Base-by-base conservation (phyloP, 2,113 vertebrate species). In the Hyla sarda region DNA sequence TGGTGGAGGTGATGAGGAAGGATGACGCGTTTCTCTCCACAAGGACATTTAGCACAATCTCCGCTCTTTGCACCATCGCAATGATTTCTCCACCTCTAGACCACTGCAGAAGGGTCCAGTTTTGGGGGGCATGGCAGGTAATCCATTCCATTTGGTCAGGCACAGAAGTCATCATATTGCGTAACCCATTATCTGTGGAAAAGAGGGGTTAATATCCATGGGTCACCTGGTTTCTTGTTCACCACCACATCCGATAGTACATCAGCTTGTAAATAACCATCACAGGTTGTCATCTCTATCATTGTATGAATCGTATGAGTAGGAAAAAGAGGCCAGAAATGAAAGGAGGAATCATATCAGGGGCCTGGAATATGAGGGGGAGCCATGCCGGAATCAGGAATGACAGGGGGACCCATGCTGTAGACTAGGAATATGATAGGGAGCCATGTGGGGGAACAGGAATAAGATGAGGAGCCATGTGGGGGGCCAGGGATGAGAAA, bases 41-140 rank as follows among this genome's bases (percentile, higher is more conserved):
- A 8, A 37, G 1, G 13, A 78, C n/a, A 8, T 28, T 23, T 0
- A 48, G 19, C 6, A 1, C 1, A 7, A 13, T 13, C 58, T 7
- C 23, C 45, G 73, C 74, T 62, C 47, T 69, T 3, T 25, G 23
- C 7, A 67, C 47, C 28, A 12, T 34, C 21, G 76, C 58, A 12
- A 85, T 69, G 21, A 19, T 17, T 0, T 78, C 13, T 5, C 5
- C 32, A 2, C 67, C 45, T 67, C 48, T 25, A 13, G 23, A 50
- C 74, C 74, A 85, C 9, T n/a, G 25, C 28, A 85, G 10, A 4
- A 5, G 23, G 12, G 60, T 78, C 83, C 83, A 85, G 21, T 69
- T 69, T 6, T 41, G 0, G 2, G 83, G 7, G 32, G 32, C 11
- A 2, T 45, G 6, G 30, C 83, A 78, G 65, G 1, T 5, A 2